A percentile compares a stretch with the other conserved stretches of the same genome.
Evolutionary conservation across 1,140 invertebrate genomes (phyloP).

Genomic region (Drosophila sproati): DNA sequence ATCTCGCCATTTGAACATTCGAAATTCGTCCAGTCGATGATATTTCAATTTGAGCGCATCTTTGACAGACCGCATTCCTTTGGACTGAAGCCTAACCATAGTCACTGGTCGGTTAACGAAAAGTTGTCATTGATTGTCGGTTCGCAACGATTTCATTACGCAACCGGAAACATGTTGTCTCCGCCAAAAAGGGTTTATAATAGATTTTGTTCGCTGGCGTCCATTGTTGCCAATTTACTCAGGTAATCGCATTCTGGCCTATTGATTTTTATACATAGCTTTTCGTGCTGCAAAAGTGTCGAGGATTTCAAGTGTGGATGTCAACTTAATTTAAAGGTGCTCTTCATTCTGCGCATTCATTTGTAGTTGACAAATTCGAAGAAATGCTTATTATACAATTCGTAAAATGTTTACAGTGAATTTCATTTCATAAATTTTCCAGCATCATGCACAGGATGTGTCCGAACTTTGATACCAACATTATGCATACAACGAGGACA

Average conservation of each 20-base stretch:
- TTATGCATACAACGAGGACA: not conserved
- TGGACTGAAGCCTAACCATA: constrained; percentile 8
- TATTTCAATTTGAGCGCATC: constrained; percentile 60
- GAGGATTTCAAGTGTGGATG: not conserved
- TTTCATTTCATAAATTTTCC: constrained; percentile 52
- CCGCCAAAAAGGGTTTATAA: constrained; percentile 5
- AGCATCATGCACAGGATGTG: constrained; percentile 33
- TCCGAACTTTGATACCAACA: constrained; percentile 15
- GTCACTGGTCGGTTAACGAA: constrained; percentile 11
- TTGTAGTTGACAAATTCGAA: constrained; percentile 12
- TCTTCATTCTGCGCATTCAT: not conserved
- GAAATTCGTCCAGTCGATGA: constrained; percentile 59
- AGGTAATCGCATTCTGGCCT: not conserved
- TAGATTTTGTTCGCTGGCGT: not conserved
- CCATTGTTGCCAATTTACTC: not conserved
- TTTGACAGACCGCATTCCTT: constrained; percentile 44
- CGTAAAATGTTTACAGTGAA: constrained; percentile 21
- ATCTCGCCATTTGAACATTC: constrained; percentile 37
- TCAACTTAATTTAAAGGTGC: not conserved
- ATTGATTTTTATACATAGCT: not conserved
- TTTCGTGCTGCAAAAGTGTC: not conserved
- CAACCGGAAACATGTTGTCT: constrained; percentile 25
- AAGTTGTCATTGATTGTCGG: constrained; percentile 21
- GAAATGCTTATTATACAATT: constrained; percentile 28
- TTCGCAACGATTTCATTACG: constrained; percentile 40